Base-by-base conservation (phyloP, 2,113 vertebrate species). In the Grallaria varia region DNA sequence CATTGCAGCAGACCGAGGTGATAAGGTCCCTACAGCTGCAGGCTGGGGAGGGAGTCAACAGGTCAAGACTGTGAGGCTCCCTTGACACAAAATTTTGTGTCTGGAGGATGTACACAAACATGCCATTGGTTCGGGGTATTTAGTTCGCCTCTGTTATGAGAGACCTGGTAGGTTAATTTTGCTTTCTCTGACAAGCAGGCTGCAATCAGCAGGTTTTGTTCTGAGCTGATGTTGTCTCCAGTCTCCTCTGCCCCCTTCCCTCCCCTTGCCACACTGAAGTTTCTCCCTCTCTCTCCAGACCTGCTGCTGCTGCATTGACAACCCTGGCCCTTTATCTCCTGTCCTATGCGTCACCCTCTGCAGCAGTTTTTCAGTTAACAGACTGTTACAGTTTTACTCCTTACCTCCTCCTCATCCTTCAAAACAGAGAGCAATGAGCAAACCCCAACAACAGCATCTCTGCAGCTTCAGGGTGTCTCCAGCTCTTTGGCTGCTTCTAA, bases 311-410 rank as follows among this genome's bases (percentile, higher is more conserved):
- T 90, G 52, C 62, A 33, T 19, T 74, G 63, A 69, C 53, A 40
- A 4, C 59, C 25, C 45, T 4, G 9, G 37, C 63, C 60, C 73
- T 92, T 90, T 64, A 60, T 84, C 35, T 76, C 92, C 83, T 19
- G 2, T 77, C 78, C 71, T 88, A 76, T 28, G 23, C 15, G 8
- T 88, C 63, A 78, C 52, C 67, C 71, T 88, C n/a, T 89, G 66
- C 64, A 89, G 73, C 47, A 90, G 60, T 93, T 93, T 94, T 60
- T 67, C 40, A 1, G 50, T 60, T 84, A 95, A 91, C 90, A 94
- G 84, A 93, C 84, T 87, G 35, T 93, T 96, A 86, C 89, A 28
- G 69, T 80, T 95, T 94, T 59, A 76, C 12, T 63, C n/a, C 87
- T 87, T 69, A 39, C 28, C 11, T 59, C 19, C 44, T 90, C 27